Percentiles rank a stretch among this genome's conserved stretches.
phyloP scores from a whole-genome alignment of 2,888 invertebrate species.

The Caenorhabditis angaria region DNA sequence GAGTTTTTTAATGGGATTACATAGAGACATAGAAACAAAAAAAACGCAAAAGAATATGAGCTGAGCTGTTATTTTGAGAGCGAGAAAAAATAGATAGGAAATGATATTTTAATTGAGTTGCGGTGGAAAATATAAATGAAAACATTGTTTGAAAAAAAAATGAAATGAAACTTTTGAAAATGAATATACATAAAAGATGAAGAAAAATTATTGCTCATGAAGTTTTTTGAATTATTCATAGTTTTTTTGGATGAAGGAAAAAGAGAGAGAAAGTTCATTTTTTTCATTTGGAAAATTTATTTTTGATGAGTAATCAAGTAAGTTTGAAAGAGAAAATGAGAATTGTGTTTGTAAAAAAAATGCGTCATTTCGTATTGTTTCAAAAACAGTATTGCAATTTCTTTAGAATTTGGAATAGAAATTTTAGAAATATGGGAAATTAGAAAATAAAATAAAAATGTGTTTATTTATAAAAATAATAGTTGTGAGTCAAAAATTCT shows the following conservation, averaged over 20 bases:
- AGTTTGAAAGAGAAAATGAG: no score
- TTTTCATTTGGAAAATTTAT: neutral
- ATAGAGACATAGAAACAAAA: neutral
- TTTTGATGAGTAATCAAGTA: no score
- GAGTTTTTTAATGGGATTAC: slow-evolving; percentile 8
- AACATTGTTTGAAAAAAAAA: neutral
- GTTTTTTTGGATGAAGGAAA: neutral
- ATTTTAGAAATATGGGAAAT: no score
- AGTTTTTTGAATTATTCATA: neutral
- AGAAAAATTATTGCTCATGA: neutral
- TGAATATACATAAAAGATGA: neutral
- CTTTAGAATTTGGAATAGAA: no score
- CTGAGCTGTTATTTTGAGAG: neutral
- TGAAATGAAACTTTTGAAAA: slow-evolving; percentile 1
- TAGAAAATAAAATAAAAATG: no score
- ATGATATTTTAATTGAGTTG: neutral
- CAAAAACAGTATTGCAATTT: no score
- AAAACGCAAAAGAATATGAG: slow-evolving; percentile 10
- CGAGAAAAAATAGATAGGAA: neutral
- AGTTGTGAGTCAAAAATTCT: no score
- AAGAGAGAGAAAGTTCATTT: neutral
- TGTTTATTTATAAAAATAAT: no score
- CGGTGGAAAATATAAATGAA: no score
- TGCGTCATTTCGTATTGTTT: no score
- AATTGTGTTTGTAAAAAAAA: no score